Evolutionary conservation across 23 tunicate species (phyloP), one percentile per base, ranked within the genome.

Genomic region (Corella eumyota): DNA sequence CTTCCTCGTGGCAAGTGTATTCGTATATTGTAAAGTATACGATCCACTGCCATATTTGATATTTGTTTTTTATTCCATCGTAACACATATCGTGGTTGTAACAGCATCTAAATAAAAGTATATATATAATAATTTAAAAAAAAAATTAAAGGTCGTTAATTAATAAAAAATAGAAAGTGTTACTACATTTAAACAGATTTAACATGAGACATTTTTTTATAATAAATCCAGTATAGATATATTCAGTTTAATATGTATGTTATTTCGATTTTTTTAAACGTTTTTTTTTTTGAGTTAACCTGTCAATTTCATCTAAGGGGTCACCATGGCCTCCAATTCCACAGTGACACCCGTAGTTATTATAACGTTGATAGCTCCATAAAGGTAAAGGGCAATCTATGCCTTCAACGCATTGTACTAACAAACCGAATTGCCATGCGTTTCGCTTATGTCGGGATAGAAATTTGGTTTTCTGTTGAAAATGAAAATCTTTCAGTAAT

Each of bases 331-430:
- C 79, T 5, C 59, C 52, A 23, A 36, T 55, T 20, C 79, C 79
- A 62, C 79, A 73, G 30, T 73, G 58, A 50, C 79, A 73, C 25
- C 79, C 79, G 31, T 73, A 73, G 54, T 73, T 62, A 4, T 53
- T 52, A 54, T 73, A 73, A 0, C 19, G 50, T 32, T 25, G 1
- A 5, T 15, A 32, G 1, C 45, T n/a, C 65, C 65, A 60, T 2
- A 13, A 15, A 1, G 65, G 65, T 1, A 60, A 60, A 1, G 6
- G 34, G 45, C 25, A 13, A 21, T 3, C 4, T 4, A 60, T 19
- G 34, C 45, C 35, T 3, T 33, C 21, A 22, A 45, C 65, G 65
- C 65, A 60, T 22, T 60, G 65, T 15, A 60, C 45, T 21, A 60
- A 15, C 13, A 24, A 22, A 33, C 65, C 45, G 34, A 60, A 60